Base-by-base conservation (phyloP, 2,888 invertebrate species). In the Unio pictorum region DNA sequence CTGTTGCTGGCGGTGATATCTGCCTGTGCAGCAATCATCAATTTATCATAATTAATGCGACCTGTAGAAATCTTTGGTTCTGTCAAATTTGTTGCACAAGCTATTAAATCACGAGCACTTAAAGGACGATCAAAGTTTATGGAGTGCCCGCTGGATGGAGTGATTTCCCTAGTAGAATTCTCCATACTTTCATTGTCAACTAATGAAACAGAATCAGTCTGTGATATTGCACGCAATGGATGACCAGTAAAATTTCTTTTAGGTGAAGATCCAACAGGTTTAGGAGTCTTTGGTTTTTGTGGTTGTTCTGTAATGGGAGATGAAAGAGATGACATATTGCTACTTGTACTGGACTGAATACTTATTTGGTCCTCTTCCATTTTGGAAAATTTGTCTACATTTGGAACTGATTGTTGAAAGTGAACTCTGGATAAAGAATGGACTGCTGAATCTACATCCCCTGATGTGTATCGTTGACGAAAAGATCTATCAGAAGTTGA, bases 1-100 rank as follows among this genome's bases (percentile, higher is more conserved):
- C 86, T 87, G 73, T 87, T 87, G 72, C 85, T 87, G 61, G 84
- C 82, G 17, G 81, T 80, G 56, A 81, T 79, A 26, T 79, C 81
- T n/a, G 74, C 68, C 67, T 79, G 81, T 11, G 72, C 70, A 15
- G 79, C 66, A 26, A 75, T 69, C 59, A 69, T 70, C n/a, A 77
- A 55, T 55, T 67, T 71, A 20, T 75, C 76, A 15, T 68, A 71
- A 63, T 69, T 72, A 26, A 54, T 62, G n/a, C 74, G 54, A 4
- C 57, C 67, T 4, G 69, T 26, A 18, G 74, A 72, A 62, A 73
- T 74, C 61, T 74, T 76, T 28, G 68, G 59, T 17, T 18, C 26
- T 56, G 59, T 64, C 57, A 62, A 62, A 68, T 66, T 64, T 62
- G 59, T 61, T 56, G 60, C 68, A 55, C 66, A 64, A 4, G 65